A percentile compares a stretch with the other conserved stretches of the same genome.
Conservation (phyloP, 2,797 vertebrate genomes). For the Jordanella pulchra region DNA sequence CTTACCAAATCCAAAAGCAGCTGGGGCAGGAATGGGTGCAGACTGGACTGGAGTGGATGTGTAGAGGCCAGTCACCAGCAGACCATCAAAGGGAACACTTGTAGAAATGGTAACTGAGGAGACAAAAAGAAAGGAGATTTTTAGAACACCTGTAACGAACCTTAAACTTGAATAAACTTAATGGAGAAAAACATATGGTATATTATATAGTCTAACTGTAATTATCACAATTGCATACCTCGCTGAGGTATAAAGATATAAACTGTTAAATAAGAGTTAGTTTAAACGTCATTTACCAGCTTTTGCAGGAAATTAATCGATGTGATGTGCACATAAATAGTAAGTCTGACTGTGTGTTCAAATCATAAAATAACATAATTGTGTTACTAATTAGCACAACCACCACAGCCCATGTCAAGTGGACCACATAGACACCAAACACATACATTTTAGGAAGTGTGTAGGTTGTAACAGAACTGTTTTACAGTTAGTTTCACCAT, state of each 20-base stretch:
- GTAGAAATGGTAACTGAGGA: slow-evolving; percentile 93
- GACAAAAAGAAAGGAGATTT: slow-evolving; percentile 47
- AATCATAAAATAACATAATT: slow-evolving; percentile 12
- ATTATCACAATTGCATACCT: neutral
- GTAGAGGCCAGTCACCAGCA: slow-evolving; percentile 96
- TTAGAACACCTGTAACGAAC: neutral
- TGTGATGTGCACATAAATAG: slow-evolving; percentile 25
- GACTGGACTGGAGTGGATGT: slow-evolving; percentile 95
- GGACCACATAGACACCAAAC: neutral
- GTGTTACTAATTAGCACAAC: slow-evolving; percentile 44
- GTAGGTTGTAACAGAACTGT: slow-evolving; percentile 33
- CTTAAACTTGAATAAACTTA: neutral
- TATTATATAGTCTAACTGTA: too few species aligned
- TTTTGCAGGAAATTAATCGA: slow-evolving; percentile 28
- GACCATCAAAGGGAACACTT: slow-evolving; percentile 94
- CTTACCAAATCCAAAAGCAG: slow-evolving; percentile 96
- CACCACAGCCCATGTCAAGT: slow-evolving; percentile 34
- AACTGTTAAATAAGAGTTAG: slow-evolving; percentile 31
- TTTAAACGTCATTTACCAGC: slow-evolving; percentile 24
- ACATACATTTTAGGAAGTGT: slow-evolving; percentile 14
- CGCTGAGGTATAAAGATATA: neutral
- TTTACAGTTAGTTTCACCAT: slow-evolving; percentile 22
- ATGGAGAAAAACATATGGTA: neutral
- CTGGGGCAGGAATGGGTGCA: slow-evolving; percentile 90
- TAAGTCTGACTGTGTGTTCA: slow-evolving; percentile 11